phyloP scores from a whole-genome alignment of 2,797 vertebrate genomes.

The Oreortyx pictus region DNA sequence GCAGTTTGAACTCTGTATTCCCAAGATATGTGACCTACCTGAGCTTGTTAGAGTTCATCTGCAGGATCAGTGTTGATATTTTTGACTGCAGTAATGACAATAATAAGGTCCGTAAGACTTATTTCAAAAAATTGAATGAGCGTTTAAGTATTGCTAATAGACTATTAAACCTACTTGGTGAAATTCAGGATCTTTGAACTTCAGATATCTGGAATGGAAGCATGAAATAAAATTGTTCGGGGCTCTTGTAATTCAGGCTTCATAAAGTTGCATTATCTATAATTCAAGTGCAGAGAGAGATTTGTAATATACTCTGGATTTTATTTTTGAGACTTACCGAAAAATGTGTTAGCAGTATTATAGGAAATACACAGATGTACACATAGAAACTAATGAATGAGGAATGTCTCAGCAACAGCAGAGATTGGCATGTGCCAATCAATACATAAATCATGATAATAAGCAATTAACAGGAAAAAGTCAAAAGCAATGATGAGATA shows the following conservation, averaged over 20 bases:
- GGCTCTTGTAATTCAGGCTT: not conserved
- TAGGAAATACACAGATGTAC: not conserved
- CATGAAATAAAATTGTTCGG: not conserved
- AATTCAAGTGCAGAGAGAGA: not conserved
- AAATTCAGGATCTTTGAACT: not conserved
- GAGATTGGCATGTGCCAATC: not conserved
- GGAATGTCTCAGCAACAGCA: not conserved
- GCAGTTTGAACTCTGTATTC: not conserved
- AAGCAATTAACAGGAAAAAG: not conserved
- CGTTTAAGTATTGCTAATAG: not conserved
- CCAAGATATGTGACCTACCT: rapidly evolving
- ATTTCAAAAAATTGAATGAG: not conserved
- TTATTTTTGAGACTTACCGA: not conserved
- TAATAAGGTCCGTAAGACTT: not conserved
- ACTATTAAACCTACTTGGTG: not conserved
- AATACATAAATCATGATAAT: not conserved
- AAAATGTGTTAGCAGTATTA: not conserved
- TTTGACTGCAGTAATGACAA: not conserved
- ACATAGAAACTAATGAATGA: not conserved
- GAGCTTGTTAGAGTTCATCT: not conserved
- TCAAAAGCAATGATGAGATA: not conserved
- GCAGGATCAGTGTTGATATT: not conserved
- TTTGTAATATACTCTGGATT: not conserved
- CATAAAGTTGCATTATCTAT: not conserved
- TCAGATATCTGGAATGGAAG: not conserved